These are phyloP conservation scores for Rhinolophus sinicus DNA, from an alignment of 2,113 vertebrate species.

Conservation along the genomic window DNA sequence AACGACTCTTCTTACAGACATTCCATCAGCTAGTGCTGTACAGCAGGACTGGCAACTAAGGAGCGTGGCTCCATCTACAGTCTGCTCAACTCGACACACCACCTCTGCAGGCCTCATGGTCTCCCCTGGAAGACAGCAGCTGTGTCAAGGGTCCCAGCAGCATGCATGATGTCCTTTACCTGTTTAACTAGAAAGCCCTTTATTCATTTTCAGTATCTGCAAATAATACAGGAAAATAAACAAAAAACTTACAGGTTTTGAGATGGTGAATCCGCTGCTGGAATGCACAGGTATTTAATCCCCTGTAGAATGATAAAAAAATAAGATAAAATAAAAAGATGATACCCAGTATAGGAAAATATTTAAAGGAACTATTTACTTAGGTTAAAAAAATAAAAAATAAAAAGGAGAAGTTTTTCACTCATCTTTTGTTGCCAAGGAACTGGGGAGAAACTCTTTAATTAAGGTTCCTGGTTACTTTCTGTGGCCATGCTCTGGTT, in stretches of 20 bases:
- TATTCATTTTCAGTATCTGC: not conserved
- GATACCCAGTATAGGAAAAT: constrained; percentile 21
- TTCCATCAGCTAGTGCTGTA: fast-evolving
- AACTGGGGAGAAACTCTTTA: constrained; percentile 37
- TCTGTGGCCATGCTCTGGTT: not conserved
- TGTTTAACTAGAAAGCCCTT: not conserved
- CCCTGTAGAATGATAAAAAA: constrained; percentile 87
- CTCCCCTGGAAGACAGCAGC: not conserved
- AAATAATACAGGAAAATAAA: not conserved
- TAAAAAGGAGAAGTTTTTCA: constrained; percentile 80
- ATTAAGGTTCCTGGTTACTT: constrained; percentile 59
- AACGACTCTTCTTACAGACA: not conserved
- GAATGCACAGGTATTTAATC: constrained; percentile 97
- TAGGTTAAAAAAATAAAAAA: constrained; percentile 70
- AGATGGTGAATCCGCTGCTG: constrained; percentile 92
- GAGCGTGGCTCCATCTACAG: not conserved
- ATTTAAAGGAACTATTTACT: constrained; percentile 67
- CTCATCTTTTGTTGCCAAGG: constrained; percentile 69
- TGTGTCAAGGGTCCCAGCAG: fast-evolving
- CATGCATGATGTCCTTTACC: not conserved
- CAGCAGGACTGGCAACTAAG: not conserved
- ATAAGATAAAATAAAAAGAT: constrained; percentile 41
- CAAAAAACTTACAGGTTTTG: constrained; percentile 93
- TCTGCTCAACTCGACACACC: no score
- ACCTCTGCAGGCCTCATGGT: fast-evolving